A percentile compares a stretch with the other conserved stretches of the same genome.
phyloP scores from a whole-genome alignment of 1,140 invertebrate species.

The Diuraphis noxia region DNA sequence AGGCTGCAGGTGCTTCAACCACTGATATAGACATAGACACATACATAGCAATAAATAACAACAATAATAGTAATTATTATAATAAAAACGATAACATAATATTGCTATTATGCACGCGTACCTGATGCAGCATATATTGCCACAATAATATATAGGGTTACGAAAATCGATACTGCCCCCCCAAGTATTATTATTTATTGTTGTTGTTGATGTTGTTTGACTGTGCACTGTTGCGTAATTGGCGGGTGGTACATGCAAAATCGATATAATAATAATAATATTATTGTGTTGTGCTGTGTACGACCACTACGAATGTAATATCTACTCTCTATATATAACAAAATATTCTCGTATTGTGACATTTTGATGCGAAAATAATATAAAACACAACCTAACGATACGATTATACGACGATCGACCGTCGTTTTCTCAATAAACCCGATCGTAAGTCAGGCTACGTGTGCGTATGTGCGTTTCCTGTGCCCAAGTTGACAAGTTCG shows the following conservation, averaged over 20 bases:
- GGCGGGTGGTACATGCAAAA: background rate
- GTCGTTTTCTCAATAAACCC: background rate
- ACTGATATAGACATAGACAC: no score
- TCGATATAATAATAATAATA: background rate
- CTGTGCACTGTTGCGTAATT: background rate
- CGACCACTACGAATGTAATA: background rate
- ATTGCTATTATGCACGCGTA: background rate
- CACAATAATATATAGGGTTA: background rate
- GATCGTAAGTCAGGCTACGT: background rate
- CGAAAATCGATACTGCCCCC: constrained; percentile 6
- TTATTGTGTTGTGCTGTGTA: background rate
- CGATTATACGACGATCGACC: background rate
- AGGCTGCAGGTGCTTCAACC: background rate
- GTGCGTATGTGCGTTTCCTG: background rate
- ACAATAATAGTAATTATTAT: background rate
- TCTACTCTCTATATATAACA: background rate
- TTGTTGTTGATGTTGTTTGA: background rate
- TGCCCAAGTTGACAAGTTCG: background rate
- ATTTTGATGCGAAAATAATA: background rate
- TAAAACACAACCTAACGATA: background rate
- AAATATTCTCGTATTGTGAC: no score
- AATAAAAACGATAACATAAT: background rate
- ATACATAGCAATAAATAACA: background rate
- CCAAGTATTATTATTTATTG: background rate
- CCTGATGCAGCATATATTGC: background rate